Evolutionary conservation across 2,888 invertebrate genomes (phyloP), one percentile per base, ranked within the genome.

Genomic region (Anarsia innoxiella): DNA sequence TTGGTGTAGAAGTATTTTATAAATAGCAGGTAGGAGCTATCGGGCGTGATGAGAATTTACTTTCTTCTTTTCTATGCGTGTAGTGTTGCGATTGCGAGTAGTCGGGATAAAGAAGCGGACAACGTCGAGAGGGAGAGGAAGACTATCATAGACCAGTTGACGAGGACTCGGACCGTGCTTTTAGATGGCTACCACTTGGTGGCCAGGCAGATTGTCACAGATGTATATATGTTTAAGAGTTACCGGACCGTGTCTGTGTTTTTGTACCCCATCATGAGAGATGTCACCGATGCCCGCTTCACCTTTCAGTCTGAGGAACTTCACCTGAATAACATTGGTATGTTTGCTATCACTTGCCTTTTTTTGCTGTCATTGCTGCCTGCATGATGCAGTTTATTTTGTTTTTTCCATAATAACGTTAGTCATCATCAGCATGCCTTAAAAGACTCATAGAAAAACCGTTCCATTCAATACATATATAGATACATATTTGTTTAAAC

Each of bases 251-350:
- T 85, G 16, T 77, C 82, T 41, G 74, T 85, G 47, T 59, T 85
- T 36, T 78, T 77, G 55, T 86, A 78, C 53, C 69, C 70, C 26
- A 53, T 85, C 25, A 66, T 63, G 54, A 68, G 65, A 49, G 84
- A 80, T 51, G 73, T 82, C 14, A 66, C 64, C 14, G 78, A 78
- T 45, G 86, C 83, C 39, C 71, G 68, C 36, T 84, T 86, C 56
- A 75, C 71, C n/a, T 83, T 85, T 52, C 78, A 78, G 52, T 76
- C 80, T 5, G 85, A 85, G 53, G 84, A 86, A 48, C 68, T 85
- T 14, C 86, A 86, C 57, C 58, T 82, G 46, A 86, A 85, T 63
- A 76, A 66, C 42, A 79, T 85, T 60, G 86, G 85, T 86, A 69
- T 56, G 78, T 72, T 31, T 28, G 11, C 8, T 11, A 28, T 5